Conservation (phyloP, 2,888 invertebrate genomes). For the Dicyrtomina minuta region DNA sequence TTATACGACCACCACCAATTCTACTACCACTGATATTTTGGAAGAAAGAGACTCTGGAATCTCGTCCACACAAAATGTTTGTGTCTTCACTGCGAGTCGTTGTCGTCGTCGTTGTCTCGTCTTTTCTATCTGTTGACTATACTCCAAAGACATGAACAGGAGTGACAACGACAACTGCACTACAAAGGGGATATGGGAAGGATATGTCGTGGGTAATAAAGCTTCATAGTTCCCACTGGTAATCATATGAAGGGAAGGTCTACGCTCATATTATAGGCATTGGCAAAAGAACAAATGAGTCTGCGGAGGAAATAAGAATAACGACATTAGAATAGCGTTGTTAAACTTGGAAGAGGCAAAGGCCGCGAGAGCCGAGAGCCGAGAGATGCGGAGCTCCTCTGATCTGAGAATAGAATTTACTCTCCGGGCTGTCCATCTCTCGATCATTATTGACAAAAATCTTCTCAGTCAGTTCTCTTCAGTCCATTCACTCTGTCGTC, state of each 20-base stretch:
- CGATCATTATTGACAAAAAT: slow-evolving; percentile 9
- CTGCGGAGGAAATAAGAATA: slow-evolving; percentile 6
- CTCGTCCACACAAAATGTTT: too few relatives aligned
- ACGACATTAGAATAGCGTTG: slow-evolving; percentile 1
- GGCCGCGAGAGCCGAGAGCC: neutral
- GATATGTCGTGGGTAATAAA: slow-evolving; percentile 5
- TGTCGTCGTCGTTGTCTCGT: too few relatives aligned
- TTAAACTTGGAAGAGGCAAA: slow-evolving; percentile 8
- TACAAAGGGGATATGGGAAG: too few relatives aligned
- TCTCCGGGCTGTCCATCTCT: neutral
- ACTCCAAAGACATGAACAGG: too few relatives aligned
- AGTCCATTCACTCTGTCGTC: neutral
- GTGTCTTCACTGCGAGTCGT: too few relatives aligned
- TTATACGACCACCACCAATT: too few relatives aligned
- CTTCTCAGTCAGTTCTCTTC: neutral
- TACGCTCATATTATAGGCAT: too few relatives aligned
- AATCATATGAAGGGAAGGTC: neutral
- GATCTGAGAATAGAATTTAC: neutral
- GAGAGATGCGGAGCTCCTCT: neutral
- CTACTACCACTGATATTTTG: too few relatives aligned
- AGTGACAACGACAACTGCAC: too few relatives aligned
- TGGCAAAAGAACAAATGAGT: slow-evolving; percentile 21
- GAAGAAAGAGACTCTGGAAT: too few relatives aligned
- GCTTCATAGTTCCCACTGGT: neutral
- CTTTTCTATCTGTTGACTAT: too few relatives aligned